Conservation (phyloP, 2,797 vertebrate genomes). For the Syngnathus acus region DNA sequence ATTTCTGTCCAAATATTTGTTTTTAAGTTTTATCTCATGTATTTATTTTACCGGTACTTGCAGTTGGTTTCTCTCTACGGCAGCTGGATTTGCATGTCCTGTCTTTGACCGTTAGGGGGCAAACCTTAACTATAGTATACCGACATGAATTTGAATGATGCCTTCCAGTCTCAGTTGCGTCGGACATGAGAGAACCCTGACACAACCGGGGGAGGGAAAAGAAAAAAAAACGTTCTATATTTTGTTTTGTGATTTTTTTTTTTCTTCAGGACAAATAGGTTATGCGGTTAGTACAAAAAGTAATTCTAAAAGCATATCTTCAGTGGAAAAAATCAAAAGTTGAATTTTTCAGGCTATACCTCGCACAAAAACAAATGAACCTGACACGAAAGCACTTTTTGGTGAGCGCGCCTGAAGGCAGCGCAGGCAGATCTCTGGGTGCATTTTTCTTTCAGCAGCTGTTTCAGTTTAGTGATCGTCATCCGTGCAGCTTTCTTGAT, state of each 20-base stretch:
- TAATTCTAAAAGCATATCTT: not conserved
- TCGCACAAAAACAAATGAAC: not conserved
- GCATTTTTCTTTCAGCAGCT: not conserved
- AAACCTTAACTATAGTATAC: not conserved
- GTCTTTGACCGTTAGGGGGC: not conserved
- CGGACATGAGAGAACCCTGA: not conserved
- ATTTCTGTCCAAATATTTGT: too few relatives aligned
- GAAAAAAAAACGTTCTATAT: not conserved
- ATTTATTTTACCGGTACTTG: not conserved
- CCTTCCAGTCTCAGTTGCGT: not conserved
- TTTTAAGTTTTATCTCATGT: not conserved
- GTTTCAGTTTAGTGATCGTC: conserved; percentile 13
- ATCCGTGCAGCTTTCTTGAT: not conserved
- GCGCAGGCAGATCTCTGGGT: conserved; percentile 21
- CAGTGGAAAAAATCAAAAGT: not conserved
- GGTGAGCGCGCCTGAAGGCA: conserved; percentile 28
- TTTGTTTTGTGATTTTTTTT: too few relatives aligned
- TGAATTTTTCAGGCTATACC: too few relatives aligned
- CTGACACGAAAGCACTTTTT: not conserved
- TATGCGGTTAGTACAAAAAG: not conserved
- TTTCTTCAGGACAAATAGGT: not conserved
- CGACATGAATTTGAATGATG: not conserved
- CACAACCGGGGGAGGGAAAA: not conserved
- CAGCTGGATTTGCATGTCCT: not conserved
- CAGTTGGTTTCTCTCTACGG: not conserved